Conservation (phyloP, 2,113 vertebrate species). For the Chaetura pelagica region DNA sequence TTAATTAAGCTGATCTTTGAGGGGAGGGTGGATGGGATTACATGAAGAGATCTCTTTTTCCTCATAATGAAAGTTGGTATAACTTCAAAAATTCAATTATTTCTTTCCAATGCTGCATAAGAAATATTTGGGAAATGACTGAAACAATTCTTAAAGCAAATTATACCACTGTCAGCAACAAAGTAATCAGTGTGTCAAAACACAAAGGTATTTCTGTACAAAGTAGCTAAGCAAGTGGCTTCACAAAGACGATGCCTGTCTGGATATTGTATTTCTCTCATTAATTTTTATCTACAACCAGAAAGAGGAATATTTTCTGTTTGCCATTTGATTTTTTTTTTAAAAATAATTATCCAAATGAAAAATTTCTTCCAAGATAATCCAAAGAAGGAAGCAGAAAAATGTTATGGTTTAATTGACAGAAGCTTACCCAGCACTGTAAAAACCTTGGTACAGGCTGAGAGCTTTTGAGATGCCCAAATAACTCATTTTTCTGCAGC, state of each 20-base stretch:
- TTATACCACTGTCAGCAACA: conserved; percentile 77
- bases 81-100: conserved; percentile 67
- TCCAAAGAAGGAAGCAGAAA: background rate
- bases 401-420: conserved; percentile 57
- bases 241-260: conserved; percentile 34
- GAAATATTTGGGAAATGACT: conserved; percentile 68
- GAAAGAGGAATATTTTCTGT: conserved; percentile 14
- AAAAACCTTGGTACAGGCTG: conserved; percentile 32
- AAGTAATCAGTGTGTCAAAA: conserved; percentile 76
- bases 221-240: conserved; percentile 53
- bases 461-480: conserved; percentile 24
- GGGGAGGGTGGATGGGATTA: conserved; percentile 31
- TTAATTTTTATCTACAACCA: conserved; percentile 67
- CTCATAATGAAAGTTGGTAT: conserved; percentile 1
- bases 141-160: conserved; percentile 78
- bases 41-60: background rate
- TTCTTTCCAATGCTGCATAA: conserved; percentile 12
- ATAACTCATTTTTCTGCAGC: conserved; percentile 33
- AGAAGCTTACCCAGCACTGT: background rate
- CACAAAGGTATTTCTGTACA: conserved; percentile 62
- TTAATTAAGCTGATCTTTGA: conserved; percentile 67
- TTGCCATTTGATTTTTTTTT: conserved; percentile 27
- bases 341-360: no score
- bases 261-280: conserved; percentile 62
- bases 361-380: conserved; percentile 32